Evolutionary conservation across 2,113 vertebrate species (phyloP), one percentile per base, ranked within the genome.

Genomic region (Desmodus rotundus): DNA sequence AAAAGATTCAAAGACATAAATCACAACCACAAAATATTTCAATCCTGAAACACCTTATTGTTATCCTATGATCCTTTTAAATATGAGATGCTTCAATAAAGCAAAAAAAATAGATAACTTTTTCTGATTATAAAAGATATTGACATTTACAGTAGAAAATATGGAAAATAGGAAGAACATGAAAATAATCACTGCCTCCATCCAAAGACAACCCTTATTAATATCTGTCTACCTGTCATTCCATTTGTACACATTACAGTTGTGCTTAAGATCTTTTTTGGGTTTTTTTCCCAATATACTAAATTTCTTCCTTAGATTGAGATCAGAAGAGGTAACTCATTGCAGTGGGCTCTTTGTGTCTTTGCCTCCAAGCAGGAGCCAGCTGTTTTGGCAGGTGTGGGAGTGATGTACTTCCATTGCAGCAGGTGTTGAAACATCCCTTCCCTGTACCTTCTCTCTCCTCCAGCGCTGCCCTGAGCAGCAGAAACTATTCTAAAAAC

Each of bases 301-400:
- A 58, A 85, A 94, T 95, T 97, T 96, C 82, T 63, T 31, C 94
- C 84, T 88, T 72, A 61, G 50, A 91, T 93, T 83, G 58, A 67
- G 56, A 95, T 92, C 92, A 93, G 88, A 92, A 90, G 77, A 85
- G 19, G 68, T 87, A 96, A 58, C 84, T 97, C 56, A 56, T 89
- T 81, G 92, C 96, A 97, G 85, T 78, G 67, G 50, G 33, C 0
- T 94, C 52, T 96, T 82, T 93, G 84, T 78, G 85, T 28, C 85
- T 96, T 36, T 3, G 0, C 89, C 91, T 52, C 78, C 73, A 82
- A 56, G 61, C 56, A 45, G 74, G 84, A 84, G 68, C 77, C 89
- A 97, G 91, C 83, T 98, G 87, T 91, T 97, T 89, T 16, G 81
- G 78, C 94, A 95, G 65, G 74, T 45, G 67, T 88, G 63, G 92